Evolutionary conservation across 2,888 invertebrate species (phyloP).

Genomic region (Nyleta sp.): DNA sequence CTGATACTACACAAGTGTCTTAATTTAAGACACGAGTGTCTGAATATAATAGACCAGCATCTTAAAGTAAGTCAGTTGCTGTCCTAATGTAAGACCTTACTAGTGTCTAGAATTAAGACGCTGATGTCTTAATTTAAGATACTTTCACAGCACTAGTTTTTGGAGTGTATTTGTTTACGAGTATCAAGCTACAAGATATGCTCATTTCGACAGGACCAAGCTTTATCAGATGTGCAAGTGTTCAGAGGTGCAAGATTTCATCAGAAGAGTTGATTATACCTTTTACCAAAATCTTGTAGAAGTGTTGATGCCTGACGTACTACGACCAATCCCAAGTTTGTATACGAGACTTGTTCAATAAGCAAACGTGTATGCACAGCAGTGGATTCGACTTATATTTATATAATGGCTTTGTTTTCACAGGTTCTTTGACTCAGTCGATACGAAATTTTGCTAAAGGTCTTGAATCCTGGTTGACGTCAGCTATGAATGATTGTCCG

Average conservation of each 20-base stretch:
- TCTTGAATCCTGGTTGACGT: constrained; percentile 93
- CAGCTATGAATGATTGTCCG: constrained; percentile 93
- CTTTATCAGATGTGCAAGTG: constrained; percentile 88
- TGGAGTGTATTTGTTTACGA: no score
- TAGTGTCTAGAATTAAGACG: no score
- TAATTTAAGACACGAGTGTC: no score
- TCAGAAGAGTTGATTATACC: constrained; percentile 92
- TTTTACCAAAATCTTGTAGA: constrained; percentile 98
- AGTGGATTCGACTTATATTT: no score
- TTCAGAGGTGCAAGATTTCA: constrained; percentile 90
- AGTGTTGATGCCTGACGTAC: constrained; percentile 97
- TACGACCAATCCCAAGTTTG: constrained; percentile 95
- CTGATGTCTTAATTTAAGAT: no score
- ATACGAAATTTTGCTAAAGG: constrained; percentile 97
- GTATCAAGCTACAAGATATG: background rate
- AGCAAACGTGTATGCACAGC: no score
- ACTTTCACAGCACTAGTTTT: no score
- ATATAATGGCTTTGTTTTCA: background rate
- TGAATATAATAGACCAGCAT: no score
- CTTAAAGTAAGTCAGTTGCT: no score
- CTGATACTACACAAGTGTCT: no score
- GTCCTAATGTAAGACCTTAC: no score
- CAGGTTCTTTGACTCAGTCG: constrained; percentile 93
- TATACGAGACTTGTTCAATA: no score
- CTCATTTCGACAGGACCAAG: constrained; percentile 84